Base-by-base conservation (phyloP, 2,113 vertebrate genomes). In the Murina feae region DNA sequence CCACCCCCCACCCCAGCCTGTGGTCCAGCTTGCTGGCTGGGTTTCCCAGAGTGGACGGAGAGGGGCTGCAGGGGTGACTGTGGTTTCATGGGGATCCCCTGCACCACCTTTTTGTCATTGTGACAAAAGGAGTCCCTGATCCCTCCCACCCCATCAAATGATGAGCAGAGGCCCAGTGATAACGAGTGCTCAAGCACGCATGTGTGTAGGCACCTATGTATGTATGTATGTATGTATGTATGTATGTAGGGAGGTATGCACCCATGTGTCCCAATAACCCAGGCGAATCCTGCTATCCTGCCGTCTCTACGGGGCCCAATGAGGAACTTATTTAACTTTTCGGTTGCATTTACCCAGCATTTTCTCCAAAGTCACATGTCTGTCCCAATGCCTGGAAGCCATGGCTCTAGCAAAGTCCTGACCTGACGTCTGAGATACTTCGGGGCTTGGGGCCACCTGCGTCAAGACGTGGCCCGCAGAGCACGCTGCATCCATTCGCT, bases 181-280 rank as follows among this genome's bases (percentile, higher is more conserved):
- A 63, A 49, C 76, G 5, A 9, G 11, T 9, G 2, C 6, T 0
- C 20, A 37, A 3, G 2, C 6, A 0, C 1, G 6, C 25, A 0
- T 2, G 9, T 68, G 6, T 35, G 65, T 8, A 42, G 12, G 60
- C 60, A 63, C 60, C 60, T 28, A 60, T 6, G 12, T 63, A 6
- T 32, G 30, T 63, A n/a, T 17, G 14, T n/a, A 66, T 1, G 2
- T 71, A 25, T 5, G 11, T 28, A 60, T 6, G 12, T 63, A 6
- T 32, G 30, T 63, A n/a, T 17, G 14, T n/a, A n/a, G n/a, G n/a
- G n/a, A 66, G 1, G 2, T 71, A 25, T 5, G 11, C 21, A 71
- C 37, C 30, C 63, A n/a, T 6, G 28, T 82, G 7, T 35, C 18
- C 32, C 0, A 12, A 14, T 5, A 32, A 35, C 35, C 68, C n/a